Conservation (phyloP, 1,140 invertebrate species). For the Zaprionus ornatus region DNA sequence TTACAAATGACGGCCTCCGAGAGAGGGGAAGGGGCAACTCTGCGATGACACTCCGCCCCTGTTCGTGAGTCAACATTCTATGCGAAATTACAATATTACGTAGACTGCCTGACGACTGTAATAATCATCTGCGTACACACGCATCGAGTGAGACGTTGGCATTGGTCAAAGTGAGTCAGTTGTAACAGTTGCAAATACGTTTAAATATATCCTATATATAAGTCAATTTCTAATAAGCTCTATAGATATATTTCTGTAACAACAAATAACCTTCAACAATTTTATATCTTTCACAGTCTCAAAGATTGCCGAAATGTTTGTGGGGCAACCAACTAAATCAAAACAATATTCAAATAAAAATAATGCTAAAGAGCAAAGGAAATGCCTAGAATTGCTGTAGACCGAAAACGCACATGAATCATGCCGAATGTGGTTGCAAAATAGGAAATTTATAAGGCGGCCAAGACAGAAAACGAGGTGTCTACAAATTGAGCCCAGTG, state of each 20-base stretch:
- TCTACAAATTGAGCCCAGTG: conserved; percentile 62
- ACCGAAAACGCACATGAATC: conserved; percentile 35
- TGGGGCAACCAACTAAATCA: conserved; percentile 13
- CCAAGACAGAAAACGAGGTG: conserved; percentile 55
- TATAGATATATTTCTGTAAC: neutral
- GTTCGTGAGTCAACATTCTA: conserved; percentile 16
- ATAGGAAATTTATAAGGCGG: conserved; percentile 60
- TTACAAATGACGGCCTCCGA: neutral
- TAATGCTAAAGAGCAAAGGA: conserved; percentile 45
- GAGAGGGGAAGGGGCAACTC: neutral
- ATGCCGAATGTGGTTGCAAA: conserved; percentile 59
- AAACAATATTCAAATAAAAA: conserved; percentile 11
- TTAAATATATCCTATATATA: neutral
- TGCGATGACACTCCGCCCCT: neutral
- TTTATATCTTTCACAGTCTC: neutral
- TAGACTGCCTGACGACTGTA: neutral
- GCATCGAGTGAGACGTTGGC: neutral
- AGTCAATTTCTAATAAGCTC: neutral
- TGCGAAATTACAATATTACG: neutral
- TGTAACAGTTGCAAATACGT: neutral
- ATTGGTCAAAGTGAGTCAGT: neutral
- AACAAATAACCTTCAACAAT: neutral
- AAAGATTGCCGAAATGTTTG: conserved; percentile 12
- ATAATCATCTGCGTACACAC: neutral
- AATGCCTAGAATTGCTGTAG: conserved; percentile 58